Evolutionary conservation across 2,797 vertebrate genomes (phyloP), one percentile per base, ranked within the genome.

Genomic region (Enteromius trimaculatus): DNA sequence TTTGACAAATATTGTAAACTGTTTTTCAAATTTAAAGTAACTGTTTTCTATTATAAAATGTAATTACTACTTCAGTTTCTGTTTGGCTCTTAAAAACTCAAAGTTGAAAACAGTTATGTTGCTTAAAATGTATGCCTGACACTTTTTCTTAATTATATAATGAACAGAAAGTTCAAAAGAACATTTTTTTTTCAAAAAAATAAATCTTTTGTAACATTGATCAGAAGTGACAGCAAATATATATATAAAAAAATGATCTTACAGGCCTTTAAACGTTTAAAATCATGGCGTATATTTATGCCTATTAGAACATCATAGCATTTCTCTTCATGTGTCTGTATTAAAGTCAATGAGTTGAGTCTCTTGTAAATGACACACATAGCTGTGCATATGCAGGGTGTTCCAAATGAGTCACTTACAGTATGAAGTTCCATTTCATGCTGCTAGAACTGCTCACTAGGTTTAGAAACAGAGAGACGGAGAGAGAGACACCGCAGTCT

Each of bases 331-430:
- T 39, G 7, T 16, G 21, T 10, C 34, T 58, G 6, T 58, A 76
- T 23, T 58, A 16, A 76, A 76, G 53, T 58, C 51, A 76, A 39
- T 58, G 51, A 76, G 34, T 16, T 23, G 13, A 23, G 72, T 58
- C 31, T 75, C 51, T 76, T n/a, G 29, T 34, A 37, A 60, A 77
- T 39, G 6, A 37, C 34, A 39, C n/a, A 23, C 16, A 74, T 17
- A 60, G 2, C 13, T n/a, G 21, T 60, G n/a, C 34, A 75, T 74
- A 14, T 53, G 64, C 34, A 39, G 8, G 10, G 34, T 11, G 49
- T 74, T 74, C 49, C 19, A 53, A 74, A 74, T 53, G 49, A 74
- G 19, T 53, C 49, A 53, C 71, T 34, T 66, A 74, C 19, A 74
- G 49, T 51, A 37, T 55, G 3, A 55, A 23, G 72, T 39, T 58